Evolutionary conservation across 1,140 invertebrate genomes (phyloP).

Genomic region (Parasteatoda tepidariorum): DNA sequence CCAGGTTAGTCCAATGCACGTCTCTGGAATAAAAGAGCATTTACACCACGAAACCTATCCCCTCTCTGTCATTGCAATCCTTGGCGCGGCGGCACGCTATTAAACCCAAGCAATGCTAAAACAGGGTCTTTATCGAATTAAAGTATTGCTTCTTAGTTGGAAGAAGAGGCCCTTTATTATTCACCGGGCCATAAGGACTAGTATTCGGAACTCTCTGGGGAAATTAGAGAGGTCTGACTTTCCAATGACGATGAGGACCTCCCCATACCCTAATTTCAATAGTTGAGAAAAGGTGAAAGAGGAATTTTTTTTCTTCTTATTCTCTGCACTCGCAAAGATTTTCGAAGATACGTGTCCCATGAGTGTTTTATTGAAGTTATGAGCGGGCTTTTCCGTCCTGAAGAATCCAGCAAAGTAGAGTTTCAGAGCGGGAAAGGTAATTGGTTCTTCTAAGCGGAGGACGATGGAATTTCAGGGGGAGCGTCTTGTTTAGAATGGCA

Average conservation of each 20-base stretch:
- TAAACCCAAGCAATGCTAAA: constrained; percentile 16
- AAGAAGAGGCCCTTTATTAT: constrained; percentile 39
- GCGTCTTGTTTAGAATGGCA: background rate
- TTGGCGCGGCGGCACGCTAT: constrained; percentile 29
- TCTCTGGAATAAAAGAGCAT: background rate
- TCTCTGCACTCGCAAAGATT: background rate
- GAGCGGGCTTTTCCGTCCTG: background rate
- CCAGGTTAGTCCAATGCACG: background rate
- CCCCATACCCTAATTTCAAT: background rate
- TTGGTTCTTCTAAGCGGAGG: background rate
- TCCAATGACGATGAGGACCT: background rate
- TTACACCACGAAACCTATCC: background rate
- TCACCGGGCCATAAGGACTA: constrained; percentile 26
- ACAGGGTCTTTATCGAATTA: constrained; percentile 42
- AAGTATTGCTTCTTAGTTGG: constrained; percentile 39
- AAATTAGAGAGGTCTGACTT: constrained; percentile 7
- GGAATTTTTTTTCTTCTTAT: background rate
- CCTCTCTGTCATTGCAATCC: constrained; percentile 30
- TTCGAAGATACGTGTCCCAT: background rate
- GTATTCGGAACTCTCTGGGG: background rate
- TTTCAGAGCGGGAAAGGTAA: background rate
- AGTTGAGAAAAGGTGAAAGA: background rate
- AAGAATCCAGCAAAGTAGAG: background rate
- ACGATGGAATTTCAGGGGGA: background rate
- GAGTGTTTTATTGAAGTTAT: background rate